A percentile compares a stretch with the other conserved stretches of the same genome.
Evolutionary conservation across 2,113 vertebrate genomes (phyloP).

Genomic region (Falco punctatus): DNA sequence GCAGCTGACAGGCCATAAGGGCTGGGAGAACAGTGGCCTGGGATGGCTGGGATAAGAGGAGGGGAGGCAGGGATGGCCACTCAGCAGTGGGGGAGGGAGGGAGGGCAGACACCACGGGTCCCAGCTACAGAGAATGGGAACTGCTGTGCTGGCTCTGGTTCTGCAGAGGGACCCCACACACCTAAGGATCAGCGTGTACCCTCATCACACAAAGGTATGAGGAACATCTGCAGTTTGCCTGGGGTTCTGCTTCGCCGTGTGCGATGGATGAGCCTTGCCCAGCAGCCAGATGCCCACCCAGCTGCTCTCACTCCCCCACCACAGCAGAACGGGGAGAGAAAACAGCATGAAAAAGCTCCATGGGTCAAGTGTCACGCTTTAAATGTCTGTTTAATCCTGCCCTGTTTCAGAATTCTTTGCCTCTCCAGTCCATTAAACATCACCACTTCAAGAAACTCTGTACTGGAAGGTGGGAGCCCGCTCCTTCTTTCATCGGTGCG

Average conservation of each 20-base stretch:
- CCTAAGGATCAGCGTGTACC: neutral
- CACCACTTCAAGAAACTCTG: neutral
- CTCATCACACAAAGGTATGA: neutral
- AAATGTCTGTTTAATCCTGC: neutral
- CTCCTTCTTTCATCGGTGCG: neutral
- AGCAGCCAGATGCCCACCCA: neutral
- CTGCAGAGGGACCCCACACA: fast-evolving
- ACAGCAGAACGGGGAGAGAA: neutral
- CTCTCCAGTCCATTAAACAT: neutral
- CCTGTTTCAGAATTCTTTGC: neutral
- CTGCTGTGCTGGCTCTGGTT: neutral
- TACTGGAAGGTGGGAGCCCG: neutral
- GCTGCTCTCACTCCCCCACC: neutral
- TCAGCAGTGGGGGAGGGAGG: neutral
- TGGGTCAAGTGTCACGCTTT: neutral
- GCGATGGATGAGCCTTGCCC: neutral
- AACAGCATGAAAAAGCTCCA: neutral
- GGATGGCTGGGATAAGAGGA: neutral
- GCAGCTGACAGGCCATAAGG: neutral
- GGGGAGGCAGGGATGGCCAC: neutral
- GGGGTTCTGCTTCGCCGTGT: neutral
- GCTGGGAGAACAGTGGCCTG: neutral
- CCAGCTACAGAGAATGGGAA: neutral
- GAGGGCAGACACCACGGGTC: neutral
- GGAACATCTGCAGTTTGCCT: neutral